These are phyloP conservation scores for Macaria notata DNA, from an alignment of 2,888 invertebrate species.

Conservation along the genomic window DNA sequence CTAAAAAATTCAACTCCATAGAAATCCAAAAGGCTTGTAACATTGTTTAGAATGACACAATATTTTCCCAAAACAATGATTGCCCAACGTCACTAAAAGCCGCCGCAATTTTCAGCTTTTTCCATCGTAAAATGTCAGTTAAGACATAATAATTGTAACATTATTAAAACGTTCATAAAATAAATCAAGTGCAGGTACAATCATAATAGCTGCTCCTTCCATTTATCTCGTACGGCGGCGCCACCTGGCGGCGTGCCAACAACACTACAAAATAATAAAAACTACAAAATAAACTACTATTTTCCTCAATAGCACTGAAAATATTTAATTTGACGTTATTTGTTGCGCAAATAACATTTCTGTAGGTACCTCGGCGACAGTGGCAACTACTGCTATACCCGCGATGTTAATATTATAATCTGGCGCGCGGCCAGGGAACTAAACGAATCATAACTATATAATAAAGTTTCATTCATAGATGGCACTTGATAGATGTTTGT, in stretches of 20 bases:
- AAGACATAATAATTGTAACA: background rate
- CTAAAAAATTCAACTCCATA: too few species aligned
- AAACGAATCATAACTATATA: conserved; percentile 34
- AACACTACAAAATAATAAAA: conserved; percentile 19
- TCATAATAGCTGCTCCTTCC: conserved; percentile 11
- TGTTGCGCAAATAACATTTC: conserved; percentile 37
- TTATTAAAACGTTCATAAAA: conserved; percentile 10
- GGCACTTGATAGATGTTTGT: conserved; percentile 37
- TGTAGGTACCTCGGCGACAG: conserved; percentile 20
- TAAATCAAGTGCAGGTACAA: conserved; percentile 8
- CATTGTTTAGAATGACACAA: too few species aligned
- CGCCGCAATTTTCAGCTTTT: too few species aligned
- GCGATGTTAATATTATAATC: conserved; percentile 31
- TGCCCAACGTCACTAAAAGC: too few species aligned
- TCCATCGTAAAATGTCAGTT: background rate
- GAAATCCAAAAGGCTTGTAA: too few species aligned
- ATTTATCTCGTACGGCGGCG: conserved; percentile 14
- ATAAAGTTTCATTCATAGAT: conserved; percentile 41
- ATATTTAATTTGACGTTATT: conserved; percentile 31
- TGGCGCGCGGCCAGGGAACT: conserved; percentile 39
- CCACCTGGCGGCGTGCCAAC: conserved; percentile 30
- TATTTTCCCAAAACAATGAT: too few species aligned
- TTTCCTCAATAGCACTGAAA: conserved; percentile 25
- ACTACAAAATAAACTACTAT: conserved; percentile 12
- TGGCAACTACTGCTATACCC: conserved; percentile 14